Evolutionary conservation across 2,113 vertebrate species (phyloP).

Genomic region (Urocynchramus pylzowi): DNA sequence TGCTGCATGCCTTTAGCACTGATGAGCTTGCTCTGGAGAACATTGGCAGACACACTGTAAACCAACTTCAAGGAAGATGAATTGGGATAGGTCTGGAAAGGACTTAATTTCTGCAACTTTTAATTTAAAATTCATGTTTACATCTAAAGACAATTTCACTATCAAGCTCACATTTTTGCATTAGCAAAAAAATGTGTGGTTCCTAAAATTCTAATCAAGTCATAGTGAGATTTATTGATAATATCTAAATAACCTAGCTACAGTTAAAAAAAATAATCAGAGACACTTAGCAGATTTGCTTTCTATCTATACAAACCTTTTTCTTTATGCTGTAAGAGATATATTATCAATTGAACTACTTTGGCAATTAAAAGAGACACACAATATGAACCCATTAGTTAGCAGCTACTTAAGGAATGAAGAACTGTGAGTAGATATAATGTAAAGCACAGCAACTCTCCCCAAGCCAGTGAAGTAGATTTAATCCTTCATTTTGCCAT

Average conservation of each 20-base stretch:
- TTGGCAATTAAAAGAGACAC: background rate
- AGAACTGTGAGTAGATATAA: background rate
- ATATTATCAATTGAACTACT: background rate
- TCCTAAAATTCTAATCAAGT: background rate
- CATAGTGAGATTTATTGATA: background rate
- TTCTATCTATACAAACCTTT: background rate
- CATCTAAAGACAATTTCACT: background rate
- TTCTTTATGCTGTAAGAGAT: background rate
- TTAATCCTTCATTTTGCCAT: background rate
- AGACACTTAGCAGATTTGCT: background rate
- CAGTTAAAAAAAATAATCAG: background rate
- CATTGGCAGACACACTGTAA: background rate
- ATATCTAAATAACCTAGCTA: background rate
- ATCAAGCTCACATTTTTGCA: background rate
- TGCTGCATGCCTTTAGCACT: background rate
- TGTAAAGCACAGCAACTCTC: background rate
- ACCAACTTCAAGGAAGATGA: background rate
- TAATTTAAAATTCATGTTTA: background rate
- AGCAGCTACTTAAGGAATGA: background rate
- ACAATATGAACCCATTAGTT: fast-evolving
- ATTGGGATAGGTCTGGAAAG: background rate
- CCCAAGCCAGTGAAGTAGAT: background rate
- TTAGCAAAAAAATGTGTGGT: background rate
- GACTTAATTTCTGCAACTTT: background rate
- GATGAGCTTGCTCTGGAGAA: background rate